Percentiles rank a stretch among this genome's conserved stretches.
These are phyloP conservation scores for Florisuga fusca DNA, from an alignment of 2,797 vertebrate genomes.

Conservation along the genomic window DNA sequence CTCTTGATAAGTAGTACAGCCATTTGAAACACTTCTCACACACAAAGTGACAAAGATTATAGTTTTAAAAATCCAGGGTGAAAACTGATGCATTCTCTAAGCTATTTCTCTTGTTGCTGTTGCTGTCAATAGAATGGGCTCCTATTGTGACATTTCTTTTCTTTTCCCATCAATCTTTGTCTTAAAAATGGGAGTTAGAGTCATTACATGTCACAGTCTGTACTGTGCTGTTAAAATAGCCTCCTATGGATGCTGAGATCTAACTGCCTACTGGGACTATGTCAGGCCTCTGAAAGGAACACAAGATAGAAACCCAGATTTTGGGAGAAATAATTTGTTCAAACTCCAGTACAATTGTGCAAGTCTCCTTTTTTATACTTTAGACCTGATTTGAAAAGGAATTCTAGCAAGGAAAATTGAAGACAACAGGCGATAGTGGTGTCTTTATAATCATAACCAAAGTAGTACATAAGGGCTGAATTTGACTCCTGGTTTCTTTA, in stretches of 20 bases:
- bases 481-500: neutral
- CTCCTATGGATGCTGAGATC: neutral
- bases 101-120: neutral
- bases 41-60: neutral
- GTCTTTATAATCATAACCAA: neutral
- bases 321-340: neutral
- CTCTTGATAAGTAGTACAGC: neutral
- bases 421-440: neutral
- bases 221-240: neutral
- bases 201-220: neutral
- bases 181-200: constrained; percentile 36
- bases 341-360: neutral
- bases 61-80: neutral
- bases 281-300: neutral
- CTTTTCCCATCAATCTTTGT: constrained; percentile 38
- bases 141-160: constrained; percentile 23
- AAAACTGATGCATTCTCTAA: neutral
- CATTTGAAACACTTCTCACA: neutral
- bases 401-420: neutral
- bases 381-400: neutral
- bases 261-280: neutral
- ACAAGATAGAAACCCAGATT: neutral
- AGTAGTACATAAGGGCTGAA: neutral
- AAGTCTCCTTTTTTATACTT: neutral
- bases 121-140: neutral